These are phyloP conservation scores for Pelmatolapia mariae DNA, from an alignment of 2,113 vertebrate genomes.

Conservation along the genomic window DNA sequence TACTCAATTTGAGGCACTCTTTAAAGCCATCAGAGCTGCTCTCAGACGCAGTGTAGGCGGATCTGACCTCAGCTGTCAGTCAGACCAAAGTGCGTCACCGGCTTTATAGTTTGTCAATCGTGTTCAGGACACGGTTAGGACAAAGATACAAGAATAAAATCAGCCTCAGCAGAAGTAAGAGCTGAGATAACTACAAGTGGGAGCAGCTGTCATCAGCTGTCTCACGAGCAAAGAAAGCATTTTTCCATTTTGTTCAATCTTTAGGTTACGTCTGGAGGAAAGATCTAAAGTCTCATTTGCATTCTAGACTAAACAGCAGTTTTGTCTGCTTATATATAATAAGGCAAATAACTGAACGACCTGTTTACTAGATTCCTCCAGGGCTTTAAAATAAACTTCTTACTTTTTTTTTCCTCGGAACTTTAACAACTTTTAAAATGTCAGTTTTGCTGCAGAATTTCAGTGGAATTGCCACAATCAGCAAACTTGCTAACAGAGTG, in stretches of 20 bases:
- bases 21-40: background rate
- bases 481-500: background rate
- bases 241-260: background rate
- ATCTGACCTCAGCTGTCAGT: background rate
- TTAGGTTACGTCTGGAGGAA: background rate
- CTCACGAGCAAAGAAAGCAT: background rate
- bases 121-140: background rate
- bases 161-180: background rate
- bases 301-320: background rate
- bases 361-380: background rate
- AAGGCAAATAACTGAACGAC: background rate
- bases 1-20: background rate
- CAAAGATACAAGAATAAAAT: background rate
- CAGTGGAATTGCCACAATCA: background rate
- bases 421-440: background rate
- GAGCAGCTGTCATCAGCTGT: constrained; percentile 1
- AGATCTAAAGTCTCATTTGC: background rate
- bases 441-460: background rate
- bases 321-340: background rate
- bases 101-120: background rate
- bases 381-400: background rate
- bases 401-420: background rate
- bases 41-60: background rate
- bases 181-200: background rate
- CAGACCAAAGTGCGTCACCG: background rate